Conservation (phyloP, 92 coral and sea anemone species). For the Phenganax subtilis region DNA sequence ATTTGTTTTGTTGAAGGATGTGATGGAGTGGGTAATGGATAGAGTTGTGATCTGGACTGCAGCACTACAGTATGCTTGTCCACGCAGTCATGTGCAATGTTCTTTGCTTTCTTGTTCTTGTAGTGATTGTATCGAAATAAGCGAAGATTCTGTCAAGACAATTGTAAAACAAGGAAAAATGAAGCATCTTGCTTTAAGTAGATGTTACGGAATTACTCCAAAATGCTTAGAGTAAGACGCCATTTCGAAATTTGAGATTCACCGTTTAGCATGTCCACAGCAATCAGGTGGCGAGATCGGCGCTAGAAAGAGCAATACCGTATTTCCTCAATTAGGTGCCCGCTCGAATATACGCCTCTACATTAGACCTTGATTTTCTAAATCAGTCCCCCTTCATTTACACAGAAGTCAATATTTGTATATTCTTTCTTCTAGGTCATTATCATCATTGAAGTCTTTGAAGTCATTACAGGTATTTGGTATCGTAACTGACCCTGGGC, state of each 20-base stretch:
- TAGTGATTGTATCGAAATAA: constrained; percentile 73
- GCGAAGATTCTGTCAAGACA: constrained; percentile 53
- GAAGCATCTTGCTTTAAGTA: constrained; percentile 69
- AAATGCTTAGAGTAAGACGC: constrained; percentile 63
- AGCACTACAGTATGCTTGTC: neutral
- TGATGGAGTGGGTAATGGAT: too few species aligned
- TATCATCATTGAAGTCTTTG: constrained; percentile 57
- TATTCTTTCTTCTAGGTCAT: constrained; percentile 46
- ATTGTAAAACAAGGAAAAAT: constrained; percentile 57
- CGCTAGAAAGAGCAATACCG: neutral
- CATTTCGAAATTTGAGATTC: neutral
- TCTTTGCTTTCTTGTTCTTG: neutral
- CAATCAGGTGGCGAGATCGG: neutral
- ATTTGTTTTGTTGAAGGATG: too few species aligned
- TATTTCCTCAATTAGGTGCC: neutral
- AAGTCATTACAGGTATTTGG: constrained; percentile 74
- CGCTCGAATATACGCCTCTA: too few species aligned
- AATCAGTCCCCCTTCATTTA: neutral
- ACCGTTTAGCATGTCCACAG: too few species aligned
- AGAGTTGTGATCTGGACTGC: neutral
- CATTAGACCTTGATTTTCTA: neutral
- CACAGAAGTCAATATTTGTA: neutral
- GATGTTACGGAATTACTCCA: constrained; percentile 87
- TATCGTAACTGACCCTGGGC: constrained; percentile 59
- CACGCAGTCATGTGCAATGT: too few species aligned